These are phyloP conservation scores for Oreochromis tanganicae DNA, from an alignment of 2,113 vertebrate species.

Conservation along the genomic window DNA sequence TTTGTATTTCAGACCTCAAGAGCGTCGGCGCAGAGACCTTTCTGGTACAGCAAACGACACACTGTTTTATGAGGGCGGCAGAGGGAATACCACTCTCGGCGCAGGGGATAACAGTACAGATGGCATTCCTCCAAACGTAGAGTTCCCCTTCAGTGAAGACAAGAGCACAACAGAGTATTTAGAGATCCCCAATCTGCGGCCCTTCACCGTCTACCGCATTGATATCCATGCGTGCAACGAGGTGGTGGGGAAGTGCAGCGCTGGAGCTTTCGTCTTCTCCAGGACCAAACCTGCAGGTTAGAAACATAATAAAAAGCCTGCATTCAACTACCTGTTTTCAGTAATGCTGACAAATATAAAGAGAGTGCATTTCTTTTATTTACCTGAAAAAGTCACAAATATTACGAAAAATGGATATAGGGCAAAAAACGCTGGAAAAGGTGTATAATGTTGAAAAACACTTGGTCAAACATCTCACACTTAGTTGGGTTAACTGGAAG, in stretches of 20 bases:
- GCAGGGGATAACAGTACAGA: slow-evolving; percentile 77
- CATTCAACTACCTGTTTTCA: not conserved
- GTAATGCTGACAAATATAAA: not conserved
- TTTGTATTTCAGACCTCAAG: slow-evolving; percentile 70
- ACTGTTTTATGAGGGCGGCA: slow-evolving; percentile 47
- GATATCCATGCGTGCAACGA: slow-evolving; percentile 97
- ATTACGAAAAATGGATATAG: not conserved
- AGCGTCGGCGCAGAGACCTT: slow-evolving; percentile 84
- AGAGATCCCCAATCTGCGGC: slow-evolving; percentile 83
- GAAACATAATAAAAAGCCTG: not conserved
- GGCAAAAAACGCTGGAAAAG: not conserved
- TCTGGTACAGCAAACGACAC: slow-evolving; percentile 81
- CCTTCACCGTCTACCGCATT: slow-evolving; percentile 93
- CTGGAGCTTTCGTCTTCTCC: slow-evolving; percentile 90
- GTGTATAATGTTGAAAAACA: not conserved
- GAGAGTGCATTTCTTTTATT: not conserved
- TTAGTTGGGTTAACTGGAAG: not conserved
- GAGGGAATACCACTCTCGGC: slow-evolving; percentile 61
- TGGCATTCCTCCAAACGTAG: slow-evolving; percentile 69
- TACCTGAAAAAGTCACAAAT: not conserved
- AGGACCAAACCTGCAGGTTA: slow-evolving; percentile 95
- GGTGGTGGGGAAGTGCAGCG: slow-evolving; percentile 87
- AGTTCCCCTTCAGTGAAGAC: slow-evolving; percentile 84
- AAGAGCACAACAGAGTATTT: slow-evolving; percentile 79
- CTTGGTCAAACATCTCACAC: not conserved